phyloP scores from a whole-genome alignment of 2,888 invertebrate genomes.

The Microplitis manilae region DNA sequence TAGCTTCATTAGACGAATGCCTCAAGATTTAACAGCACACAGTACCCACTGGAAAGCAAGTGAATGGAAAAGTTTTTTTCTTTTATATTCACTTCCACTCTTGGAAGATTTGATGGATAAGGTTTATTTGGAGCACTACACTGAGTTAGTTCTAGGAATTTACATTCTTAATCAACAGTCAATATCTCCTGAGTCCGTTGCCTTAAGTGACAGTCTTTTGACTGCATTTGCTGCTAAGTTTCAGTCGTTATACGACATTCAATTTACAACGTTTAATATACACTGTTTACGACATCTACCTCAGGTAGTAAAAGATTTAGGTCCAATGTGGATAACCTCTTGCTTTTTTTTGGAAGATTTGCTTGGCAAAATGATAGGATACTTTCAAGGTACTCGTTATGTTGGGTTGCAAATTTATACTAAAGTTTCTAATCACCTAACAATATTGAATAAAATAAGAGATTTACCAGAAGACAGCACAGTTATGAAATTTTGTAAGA shows the following conservation, averaged over 20 bases:
- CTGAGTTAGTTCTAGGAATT: conserved; percentile 4
- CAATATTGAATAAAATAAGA: too few relatives aligned
- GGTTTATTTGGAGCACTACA: background rate
- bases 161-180: background rate
- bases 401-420: conserved; percentile 10
- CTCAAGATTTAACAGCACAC: background rate
- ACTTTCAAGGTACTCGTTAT: conserved; percentile 7
- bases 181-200: background rate
- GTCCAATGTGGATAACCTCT: conserved; percentile 8
- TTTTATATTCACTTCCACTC: background rate
- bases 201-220: background rate
- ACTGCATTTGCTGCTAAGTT: conserved; percentile 1
- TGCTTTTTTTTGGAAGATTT: conserved; percentile 15
- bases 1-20: conserved; percentile 10
- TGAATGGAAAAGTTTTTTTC: conserved; percentile 10
- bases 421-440: background rate
- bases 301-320: background rate
- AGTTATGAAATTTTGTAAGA: too few relatives aligned
- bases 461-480: too few relatives aligned
- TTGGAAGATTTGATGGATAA: background rate
- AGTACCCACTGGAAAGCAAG: background rate
- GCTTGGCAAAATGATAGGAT: background rate
- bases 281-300: conserved; percentile 8
- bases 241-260: background rate
- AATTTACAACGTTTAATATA: background rate